Base-by-base conservation (phyloP, 1,140 invertebrate genomes). In the Trachelipus rathkii region DNA sequence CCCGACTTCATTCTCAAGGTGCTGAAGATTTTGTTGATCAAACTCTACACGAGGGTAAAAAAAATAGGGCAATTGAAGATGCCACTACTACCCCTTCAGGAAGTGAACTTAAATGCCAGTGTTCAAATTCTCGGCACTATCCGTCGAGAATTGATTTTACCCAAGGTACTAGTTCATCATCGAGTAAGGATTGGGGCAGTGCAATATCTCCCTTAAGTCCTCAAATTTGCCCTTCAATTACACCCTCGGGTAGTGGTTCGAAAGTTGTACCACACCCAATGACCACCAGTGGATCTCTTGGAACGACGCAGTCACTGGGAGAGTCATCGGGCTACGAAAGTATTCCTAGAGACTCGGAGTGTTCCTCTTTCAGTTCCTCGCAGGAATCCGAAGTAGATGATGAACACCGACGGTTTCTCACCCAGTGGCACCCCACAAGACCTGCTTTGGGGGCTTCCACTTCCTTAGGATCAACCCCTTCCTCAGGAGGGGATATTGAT, bases 261-360 rank as follows among this genome's bases (percentile, higher is more conserved):
- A 60, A 19, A 13, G 50, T 2, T 13, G 11, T 4, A 15, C 2
- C 50, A 15, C 78, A 79, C 21, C 78, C 78, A 67, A 74, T 75
- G 46, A 72, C 78, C 50, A 81, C 77, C 74, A 80, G 76, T 72
- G 80, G 79, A 15, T 81, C 79, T 43, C 75, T 81, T 46, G 81
- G 78, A 44, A 82, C 75, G 15, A 79, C 80, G 13, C 82, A 75
- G 46, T 82, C 77, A 24, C 83, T 91, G 91, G 68, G 76, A 0
- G 92, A 93, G 84, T 95, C 93, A 82, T 89, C 93, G 90, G 94
- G 94, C 3, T 95, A 96, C 83, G 94, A 95, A 82, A 95, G 92
- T 82, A 91, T 95, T 76, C 90, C 93, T 0, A 85, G 93, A 79
- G 93, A 95, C 82, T 87, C 86, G 71, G 87, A 87, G 82, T 86